Evolutionary conservation across 2,888 invertebrate species (phyloP).

Genomic region (Leptinotarsa tumamoca): DNA sequence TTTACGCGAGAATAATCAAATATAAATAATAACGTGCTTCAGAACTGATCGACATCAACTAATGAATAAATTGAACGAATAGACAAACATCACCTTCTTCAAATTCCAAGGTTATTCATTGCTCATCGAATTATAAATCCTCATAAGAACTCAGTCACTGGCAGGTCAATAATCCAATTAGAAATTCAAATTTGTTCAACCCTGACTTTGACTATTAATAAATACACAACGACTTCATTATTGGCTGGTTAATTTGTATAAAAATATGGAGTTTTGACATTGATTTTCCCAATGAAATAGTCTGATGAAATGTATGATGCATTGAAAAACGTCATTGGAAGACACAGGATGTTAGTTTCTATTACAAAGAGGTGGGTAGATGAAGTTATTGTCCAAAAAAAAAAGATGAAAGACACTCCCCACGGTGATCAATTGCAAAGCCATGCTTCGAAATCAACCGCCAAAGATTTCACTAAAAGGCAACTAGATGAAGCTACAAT

Average conservation of each 20-base stretch:
- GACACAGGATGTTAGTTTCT: too few relatives aligned
- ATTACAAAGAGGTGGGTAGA: too few relatives aligned
- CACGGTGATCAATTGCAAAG: too few relatives aligned
- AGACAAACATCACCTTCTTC: constrained; percentile 2
- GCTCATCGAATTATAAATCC: neutral
- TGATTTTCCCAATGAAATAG: neutral
- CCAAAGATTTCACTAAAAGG: too few relatives aligned
- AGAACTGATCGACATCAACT: neutral
- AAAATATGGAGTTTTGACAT: neutral
- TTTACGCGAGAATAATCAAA: neutral
- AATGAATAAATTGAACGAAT: neutral
- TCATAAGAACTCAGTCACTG: neutral
- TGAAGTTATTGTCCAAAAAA: too few relatives aligned
- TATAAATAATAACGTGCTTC: neutral
- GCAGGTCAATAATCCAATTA: constrained; percentile 12
- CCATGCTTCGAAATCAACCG: too few relatives aligned
- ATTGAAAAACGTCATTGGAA: neutral
- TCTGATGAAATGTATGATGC: neutral
- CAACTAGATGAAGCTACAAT: too few relatives aligned
- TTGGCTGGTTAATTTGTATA: neutral
- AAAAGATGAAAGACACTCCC: too few relatives aligned
- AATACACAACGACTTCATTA: neutral
- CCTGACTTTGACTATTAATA: neutral
- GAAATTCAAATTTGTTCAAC: neutral
- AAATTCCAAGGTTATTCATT: neutral